phyloP scores from a whole-genome alignment of 2,113 vertebrate genomes.

The Amphilophus citrinellus region DNA sequence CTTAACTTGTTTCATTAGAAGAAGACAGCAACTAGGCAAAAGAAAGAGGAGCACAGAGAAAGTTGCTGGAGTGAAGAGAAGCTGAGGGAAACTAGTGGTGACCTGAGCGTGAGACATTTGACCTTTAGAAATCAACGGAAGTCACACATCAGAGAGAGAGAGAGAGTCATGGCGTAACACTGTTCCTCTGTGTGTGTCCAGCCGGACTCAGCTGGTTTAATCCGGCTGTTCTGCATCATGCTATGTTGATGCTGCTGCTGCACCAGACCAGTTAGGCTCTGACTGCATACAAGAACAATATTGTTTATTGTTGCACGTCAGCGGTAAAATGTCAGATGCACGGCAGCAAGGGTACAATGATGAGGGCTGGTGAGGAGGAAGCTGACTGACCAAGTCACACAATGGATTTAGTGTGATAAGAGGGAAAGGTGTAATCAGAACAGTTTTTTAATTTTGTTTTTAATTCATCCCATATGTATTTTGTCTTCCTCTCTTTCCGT shows the following conservation, averaged over 20 bases:
- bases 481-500: not conserved
- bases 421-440: not conserved
- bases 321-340: constrained; percentile 59
- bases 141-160: constrained; percentile 54
- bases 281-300: constrained; percentile 55
- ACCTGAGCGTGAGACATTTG: constrained; percentile 34
- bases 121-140: constrained; percentile 61
- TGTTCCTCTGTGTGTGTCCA: constrained; percentile 47
- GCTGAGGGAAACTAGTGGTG: constrained; percentile 1
- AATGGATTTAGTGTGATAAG: constrained; percentile 43
- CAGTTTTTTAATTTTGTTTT: not conserved
- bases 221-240: constrained; percentile 34
- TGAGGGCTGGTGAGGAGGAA: not conserved
- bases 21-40: not conserved
- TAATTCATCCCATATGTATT: not conserved
- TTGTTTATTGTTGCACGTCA: constrained; percentile 53
- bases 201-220: constrained; percentile 66
- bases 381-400: constrained; percentile 23
- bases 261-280: constrained; percentile 32
- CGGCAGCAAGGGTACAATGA: not conserved
- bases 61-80: not conserved
- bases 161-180: constrained; percentile 33
- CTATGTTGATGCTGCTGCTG: constrained; percentile 26
- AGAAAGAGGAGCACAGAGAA: not conserved
- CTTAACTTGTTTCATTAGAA: not conserved